These are phyloP conservation scores for Nothobranchius furzeri DNA, from an alignment of 2,113 vertebrate species.

Conservation along the genomic window DNA sequence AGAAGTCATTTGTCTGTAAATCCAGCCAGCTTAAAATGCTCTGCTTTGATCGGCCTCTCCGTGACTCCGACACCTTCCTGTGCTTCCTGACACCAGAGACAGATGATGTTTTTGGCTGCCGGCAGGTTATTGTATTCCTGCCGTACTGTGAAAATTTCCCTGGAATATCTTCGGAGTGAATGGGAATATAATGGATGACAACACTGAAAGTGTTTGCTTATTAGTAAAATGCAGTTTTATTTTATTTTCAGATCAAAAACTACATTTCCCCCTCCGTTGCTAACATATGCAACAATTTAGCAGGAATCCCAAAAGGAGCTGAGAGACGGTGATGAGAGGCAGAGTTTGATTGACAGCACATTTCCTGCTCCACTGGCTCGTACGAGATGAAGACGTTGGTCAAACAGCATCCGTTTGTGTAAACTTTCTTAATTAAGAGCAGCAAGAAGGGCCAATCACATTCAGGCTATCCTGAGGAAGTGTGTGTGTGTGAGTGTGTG, in stretches of 20 bases:
- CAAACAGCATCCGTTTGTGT: conserved; percentile 43
- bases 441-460: conserved; percentile 27
- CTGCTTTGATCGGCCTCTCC: conserved; percentile 43
- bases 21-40: conserved; percentile 36
- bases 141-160: conserved; percentile 17
- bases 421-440: conserved; percentile 42
- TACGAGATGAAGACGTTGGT: conserved; percentile 36
- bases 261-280: background rate
- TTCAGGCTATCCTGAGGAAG: conserved; percentile 24
- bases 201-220: conserved; percentile 11
- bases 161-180: conserved; percentile 6
- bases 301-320: conserved; percentile 22
- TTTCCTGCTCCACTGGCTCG: conserved; percentile 32
- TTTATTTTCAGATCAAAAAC: background rate
- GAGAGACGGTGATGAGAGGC: conserved; percentile 3
- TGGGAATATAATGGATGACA: conserved; percentile 6
- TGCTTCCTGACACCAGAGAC: conserved; percentile 41
- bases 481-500: conserved; percentile 12
- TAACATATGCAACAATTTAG: background rate
- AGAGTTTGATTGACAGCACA: conserved; percentile 32
- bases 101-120: conserved; percentile 13
- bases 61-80: conserved; percentile 30
- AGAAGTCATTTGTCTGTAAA: conserved; percentile 49
- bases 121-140: conserved; percentile 18
- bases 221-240: background rate